Base-by-base conservation (phyloP, 1,140 invertebrate genomes). In the Papilio machaon region DNA sequence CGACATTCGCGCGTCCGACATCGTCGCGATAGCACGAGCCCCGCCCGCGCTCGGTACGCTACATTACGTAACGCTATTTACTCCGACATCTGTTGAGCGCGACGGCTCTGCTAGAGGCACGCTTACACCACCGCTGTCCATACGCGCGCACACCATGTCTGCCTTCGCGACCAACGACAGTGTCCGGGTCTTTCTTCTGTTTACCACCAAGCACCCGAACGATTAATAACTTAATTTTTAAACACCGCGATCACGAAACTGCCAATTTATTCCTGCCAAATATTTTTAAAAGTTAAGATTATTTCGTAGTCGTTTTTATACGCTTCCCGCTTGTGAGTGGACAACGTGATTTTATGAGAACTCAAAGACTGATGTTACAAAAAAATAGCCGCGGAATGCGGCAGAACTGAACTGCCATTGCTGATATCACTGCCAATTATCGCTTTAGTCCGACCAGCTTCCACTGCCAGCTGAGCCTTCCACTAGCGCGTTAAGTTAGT, bases 11-110 rank as follows among this genome's bases (percentile, higher is more conserved):
- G 92, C 89, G 92, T 83, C 86, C 79, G 87, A 74, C 85, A 82
- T 84, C 88, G 88, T 82, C 88, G 91, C 90, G 90, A 81, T 54
- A 52, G 79, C 86, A 88, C 91, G 91, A 82, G 83, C 85, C 86
- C 89, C 91, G 91, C 80, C 84, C 85, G 89, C 87, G 88, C 84
- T 79, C 88, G 88, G 90, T 91, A 90, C 89, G 88, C 74, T 76
- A 82, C 78, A 86, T 94, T 94, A 91, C 92, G 91, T 94, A 94
- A 94, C 90, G 84, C 85, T 87, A 89, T 85, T 91, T 87, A 90
- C 85, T 83, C 82, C 90, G 87, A 89, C 92, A 94, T 91, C 91
- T 94, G 92, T 94, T 94, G 92, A 94, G 91, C 89, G 86, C 81
- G 84, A 85, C 84, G 84, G 82, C 84, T 80, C 82, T 80, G 80